These are phyloP conservation scores for Blomia tropicalis DNA, from an alignment of 2,888 invertebrate species.

Conservation along the genomic window DNA sequence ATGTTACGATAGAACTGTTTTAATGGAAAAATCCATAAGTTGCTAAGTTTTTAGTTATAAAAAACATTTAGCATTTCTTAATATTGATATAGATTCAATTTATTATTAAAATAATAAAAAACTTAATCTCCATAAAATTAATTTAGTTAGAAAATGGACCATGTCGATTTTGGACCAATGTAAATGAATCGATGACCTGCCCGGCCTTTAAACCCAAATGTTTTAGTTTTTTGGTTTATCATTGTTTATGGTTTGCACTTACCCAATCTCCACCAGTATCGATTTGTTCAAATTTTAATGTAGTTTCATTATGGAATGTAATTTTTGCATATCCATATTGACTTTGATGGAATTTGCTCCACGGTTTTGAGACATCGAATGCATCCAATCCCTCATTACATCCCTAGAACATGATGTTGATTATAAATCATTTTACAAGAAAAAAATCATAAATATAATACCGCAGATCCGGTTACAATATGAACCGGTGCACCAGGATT, in stretches of 20 bases:
- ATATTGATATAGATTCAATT: too few species aligned
- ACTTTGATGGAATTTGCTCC: background rate
- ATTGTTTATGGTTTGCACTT: background rate
- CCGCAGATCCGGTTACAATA: slow-evolving; percentile 52
- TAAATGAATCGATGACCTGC: background rate
- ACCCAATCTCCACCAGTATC: background rate
- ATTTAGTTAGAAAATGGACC: too few species aligned
- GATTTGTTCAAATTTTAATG: background rate
- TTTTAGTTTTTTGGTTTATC: background rate
- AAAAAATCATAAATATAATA: background rate
- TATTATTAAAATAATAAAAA: too few species aligned
- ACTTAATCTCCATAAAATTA: too few species aligned
- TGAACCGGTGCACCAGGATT: slow-evolving; percentile 76
- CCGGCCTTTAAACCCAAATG: background rate
- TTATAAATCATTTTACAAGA: too few species aligned
- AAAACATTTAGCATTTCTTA: too few species aligned
- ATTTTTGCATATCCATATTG: background rate
- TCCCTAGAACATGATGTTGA: too few species aligned
- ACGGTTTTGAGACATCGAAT: background rate
- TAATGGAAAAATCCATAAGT: too few species aligned
- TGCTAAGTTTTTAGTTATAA: too few species aligned
- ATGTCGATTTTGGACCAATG: background rate
- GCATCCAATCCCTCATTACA: background rate
- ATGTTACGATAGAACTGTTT: too few species aligned
- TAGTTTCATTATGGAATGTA: background rate